These are phyloP conservation scores for Menidia beryllina DNA, from an alignment of 2,113 vertebrate species.

Conservation along the genomic window DNA sequence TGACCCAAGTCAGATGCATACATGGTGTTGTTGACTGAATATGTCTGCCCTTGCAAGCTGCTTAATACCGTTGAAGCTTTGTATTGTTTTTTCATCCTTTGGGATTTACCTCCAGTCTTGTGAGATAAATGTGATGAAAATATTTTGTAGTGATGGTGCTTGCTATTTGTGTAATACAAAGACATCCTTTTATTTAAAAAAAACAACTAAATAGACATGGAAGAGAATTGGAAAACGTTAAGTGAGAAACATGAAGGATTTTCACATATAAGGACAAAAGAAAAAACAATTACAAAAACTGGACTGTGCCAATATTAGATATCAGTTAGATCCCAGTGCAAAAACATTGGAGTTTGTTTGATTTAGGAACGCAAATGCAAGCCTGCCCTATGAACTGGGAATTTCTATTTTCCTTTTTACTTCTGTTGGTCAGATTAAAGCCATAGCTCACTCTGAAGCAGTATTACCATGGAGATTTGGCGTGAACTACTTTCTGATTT, in stretches of 20 bases:
- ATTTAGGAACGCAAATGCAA: background rate
- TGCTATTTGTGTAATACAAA: constrained; percentile 5
- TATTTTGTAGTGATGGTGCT: constrained; percentile 34
- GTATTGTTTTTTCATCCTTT: constrained; percentile 20
- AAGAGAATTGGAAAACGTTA: too few species aligned
- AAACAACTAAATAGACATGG: too few species aligned
- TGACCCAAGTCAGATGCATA: constrained; percentile 25
- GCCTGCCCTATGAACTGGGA: background rate
- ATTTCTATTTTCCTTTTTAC: background rate
- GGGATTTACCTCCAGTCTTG: constrained; percentile 12
- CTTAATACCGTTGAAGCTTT: constrained; percentile 17
- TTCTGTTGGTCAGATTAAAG: constrained; percentile 37
- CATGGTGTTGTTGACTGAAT: constrained; percentile 33
- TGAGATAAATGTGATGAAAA: constrained; percentile 18
- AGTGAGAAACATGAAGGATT: too few species aligned
- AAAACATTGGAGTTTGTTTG: too few species aligned
- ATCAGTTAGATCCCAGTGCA: too few species aligned
- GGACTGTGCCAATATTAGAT: too few species aligned
- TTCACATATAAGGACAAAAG: too few species aligned
- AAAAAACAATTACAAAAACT: too few species aligned
- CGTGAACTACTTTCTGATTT: constrained; percentile 56
- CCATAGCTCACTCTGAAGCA: constrained; percentile 18
- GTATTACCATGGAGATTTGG: constrained; percentile 42
- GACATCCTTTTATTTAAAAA: constrained; percentile 28
- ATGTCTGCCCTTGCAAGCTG: constrained; percentile 11